Percentiles rank a stretch among this genome's conserved stretches.
These are phyloP conservation scores for Laticauda laticaudata DNA, from an alignment of 2,113 vertebrate genomes.

Conservation along the genomic window DNA sequence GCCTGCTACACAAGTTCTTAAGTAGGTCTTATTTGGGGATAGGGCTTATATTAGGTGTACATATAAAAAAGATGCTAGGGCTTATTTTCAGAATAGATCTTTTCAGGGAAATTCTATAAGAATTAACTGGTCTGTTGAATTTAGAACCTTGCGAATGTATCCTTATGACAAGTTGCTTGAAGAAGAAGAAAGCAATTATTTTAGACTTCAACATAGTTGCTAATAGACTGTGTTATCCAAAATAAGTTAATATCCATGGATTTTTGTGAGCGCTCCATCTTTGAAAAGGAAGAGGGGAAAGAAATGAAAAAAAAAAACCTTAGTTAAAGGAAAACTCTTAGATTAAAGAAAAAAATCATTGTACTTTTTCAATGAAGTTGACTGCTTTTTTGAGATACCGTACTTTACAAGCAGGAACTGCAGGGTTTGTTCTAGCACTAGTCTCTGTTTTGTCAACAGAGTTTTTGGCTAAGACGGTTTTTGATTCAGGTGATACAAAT, in stretches of 20 bases:
- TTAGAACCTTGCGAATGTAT: background rate
- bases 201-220: background rate
- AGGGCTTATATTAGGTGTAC: too few relatives aligned
- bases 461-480: background rate
- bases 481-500: background rate
- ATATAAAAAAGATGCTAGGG: too few relatives aligned
- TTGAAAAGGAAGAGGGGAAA: background rate
- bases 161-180: background rate
- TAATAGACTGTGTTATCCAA: background rate
- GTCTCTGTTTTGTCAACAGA: background rate
- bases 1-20: too few relatives aligned
- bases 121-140: background rate
- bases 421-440: background rate
- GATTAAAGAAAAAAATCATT: background rate
- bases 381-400: background rate
- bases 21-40: too few relatives aligned
- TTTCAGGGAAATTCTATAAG: background rate
- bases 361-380: background rate
- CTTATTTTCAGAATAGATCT: too few relatives aligned
- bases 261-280: background rate
- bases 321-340: background rate
- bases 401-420: background rate
- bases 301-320: background rate
- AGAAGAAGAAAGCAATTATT: background rate
- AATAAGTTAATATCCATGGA: background rate